Percentiles rank a stretch among this genome's conserved stretches.
Conservation (phyloP, 2,888 invertebrate species). For the Callosobruchus maculatus region DNA sequence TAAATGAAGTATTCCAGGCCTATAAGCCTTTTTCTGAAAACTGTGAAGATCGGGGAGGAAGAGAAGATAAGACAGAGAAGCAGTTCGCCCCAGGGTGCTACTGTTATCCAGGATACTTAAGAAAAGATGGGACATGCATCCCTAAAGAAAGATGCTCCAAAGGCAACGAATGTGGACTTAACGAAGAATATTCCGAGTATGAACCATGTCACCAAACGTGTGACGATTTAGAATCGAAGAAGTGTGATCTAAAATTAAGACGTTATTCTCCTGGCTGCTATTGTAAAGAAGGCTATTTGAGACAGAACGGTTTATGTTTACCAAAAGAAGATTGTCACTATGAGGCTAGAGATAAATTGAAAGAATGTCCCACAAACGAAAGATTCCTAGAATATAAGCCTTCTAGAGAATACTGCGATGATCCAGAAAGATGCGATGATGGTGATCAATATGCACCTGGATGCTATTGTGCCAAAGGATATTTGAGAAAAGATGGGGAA, state of each 20-base stretch:
- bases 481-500: neutral
- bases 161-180: neutral
- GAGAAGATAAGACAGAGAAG: neutral
- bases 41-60: neutral
- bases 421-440: too few species aligned
- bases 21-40: neutral
- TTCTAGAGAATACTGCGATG: too few species aligned
- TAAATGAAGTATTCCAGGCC: neutral
- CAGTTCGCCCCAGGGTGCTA: neutral
- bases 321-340: too few species aligned
- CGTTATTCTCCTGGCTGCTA: neutral
- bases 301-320: too few species aligned
- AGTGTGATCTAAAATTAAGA: neutral
- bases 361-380: too few species aligned
- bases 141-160: neutral
- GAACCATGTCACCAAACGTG: neutral
- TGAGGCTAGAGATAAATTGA: too few species aligned
- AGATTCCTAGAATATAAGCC: too few species aligned
- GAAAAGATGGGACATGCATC: neutral
- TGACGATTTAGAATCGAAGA: neutral
- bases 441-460: neutral
- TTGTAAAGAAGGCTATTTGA: too few species aligned
- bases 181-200: constrained; percentile 1
- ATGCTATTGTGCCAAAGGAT: neutral
- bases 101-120: neutral